Base-by-base conservation (phyloP, 1,140 invertebrate genomes). In the Nephila pilipes region DNA sequence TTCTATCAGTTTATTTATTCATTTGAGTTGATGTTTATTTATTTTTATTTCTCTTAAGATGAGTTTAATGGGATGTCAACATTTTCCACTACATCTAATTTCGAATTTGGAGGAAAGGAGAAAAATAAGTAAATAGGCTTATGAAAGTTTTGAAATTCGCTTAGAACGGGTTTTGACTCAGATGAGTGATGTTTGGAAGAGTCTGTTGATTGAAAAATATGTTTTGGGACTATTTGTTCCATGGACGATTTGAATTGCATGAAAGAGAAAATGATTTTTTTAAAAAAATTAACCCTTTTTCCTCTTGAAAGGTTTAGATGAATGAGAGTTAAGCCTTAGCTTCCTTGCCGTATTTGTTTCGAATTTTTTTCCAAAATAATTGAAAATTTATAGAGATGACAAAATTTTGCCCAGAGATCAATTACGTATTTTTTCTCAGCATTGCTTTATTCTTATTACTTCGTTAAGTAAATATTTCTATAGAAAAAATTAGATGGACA, bases 11-110 rank as follows among this genome's bases (percentile, higher is more conserved):
- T 54, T n/a, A 18, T 38, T 38, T 38, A 8, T 80, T 46, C 36
- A 46, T n/a, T 38, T 22, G 46, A 46, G 22, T 80, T 38, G 29
- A 20, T 80, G 32, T 83, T 83, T 83, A 6, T 83, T 83, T 83
- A 57, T 83, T 54, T 54, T 0, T 75, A 16, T 36, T 18, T 29
- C 12, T 29, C 6, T 32, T 18, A 75, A 14, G 29, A 18, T 75
- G 25, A 75, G 18, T 18, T 75, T 36, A 75, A 75, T 75, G 69
- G 69, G 18, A 20, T 75, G 25, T 20, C 16, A 75, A 18, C 29
- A 75, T 54, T 55, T 85, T 85, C 83, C 29, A 46, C 22, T 85
- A 14, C 55, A 32, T 32, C 8, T 58, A 29, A 57, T 85, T 58
- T 54, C 10, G 8, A 29, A 29, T 58, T 32, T 58, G 14, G 2